Base-by-base conservation (phyloP, 2,888 invertebrate species). In the Stictocephala bisonia region DNA sequence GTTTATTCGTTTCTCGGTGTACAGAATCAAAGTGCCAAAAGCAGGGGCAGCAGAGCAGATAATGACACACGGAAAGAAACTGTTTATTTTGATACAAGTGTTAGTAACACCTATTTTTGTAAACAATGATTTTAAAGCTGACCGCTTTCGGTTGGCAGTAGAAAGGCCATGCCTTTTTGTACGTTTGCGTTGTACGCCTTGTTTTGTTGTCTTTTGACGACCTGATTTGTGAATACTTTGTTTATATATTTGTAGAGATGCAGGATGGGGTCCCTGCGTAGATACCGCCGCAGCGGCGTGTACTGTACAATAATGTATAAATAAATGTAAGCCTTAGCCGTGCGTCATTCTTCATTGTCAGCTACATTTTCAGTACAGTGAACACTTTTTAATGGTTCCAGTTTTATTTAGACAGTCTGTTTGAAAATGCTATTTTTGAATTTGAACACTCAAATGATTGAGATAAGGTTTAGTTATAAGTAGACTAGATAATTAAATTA, bases 11-110 rank as follows among this genome's bases (percentile, higher is more conserved):
- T 56, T 71, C 58, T 58, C 44, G 40, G 31, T 71, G 70, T 71
- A 71, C 70, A 71, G 70, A 44, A 56, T 50, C 29, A 71, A 71
- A 71, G 70, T 71, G 70, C 70, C 70, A 71, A 71, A 71, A 56
- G 48, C 41, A 6, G 27, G 27, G 56, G 70, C 44, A 29, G 70
- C 15, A 29, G 18, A 40, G 70, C 13, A 4, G 24, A 53, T 11
- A 4, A 3, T 15, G 40, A 40, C n/a, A 15, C 13, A 27, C 41
- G 24, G 27, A 35, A 56, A 71, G 70, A 71, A 58, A 71, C 58
- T 58, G 58, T 71, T 71, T 71, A 71, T 71, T 71, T 71, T 71
- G 70, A 71, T 71, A 71, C 56, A 7, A 56, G 44, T 64, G 64
- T 58, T 69, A 35, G 48, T 58, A 56, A 40, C 41, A 71, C 70